Evolutionary conservation across 2,888 invertebrate species (phyloP), one percentile per base, ranked within the genome.

Genomic region (Lasioglossum marginatum): DNA sequence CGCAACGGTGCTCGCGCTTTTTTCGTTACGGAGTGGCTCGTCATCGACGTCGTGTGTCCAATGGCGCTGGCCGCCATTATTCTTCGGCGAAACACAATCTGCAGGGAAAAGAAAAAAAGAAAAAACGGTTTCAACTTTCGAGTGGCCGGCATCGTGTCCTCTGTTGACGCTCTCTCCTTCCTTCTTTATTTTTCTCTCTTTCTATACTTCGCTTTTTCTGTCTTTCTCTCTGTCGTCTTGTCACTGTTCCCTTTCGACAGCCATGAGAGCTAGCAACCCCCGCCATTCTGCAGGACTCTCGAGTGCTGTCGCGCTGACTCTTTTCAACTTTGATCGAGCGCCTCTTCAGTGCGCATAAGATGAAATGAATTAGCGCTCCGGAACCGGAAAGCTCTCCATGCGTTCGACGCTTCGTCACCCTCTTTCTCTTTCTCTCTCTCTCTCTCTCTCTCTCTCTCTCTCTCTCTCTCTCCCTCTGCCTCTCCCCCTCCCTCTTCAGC

Each of bases 321-420:
- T 93, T 94, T 92, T 92, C 92, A 91, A 90, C 89, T 93, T 93
- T 94, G 94, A 95, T 94, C 88, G 94, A 95, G 94, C 94, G 93
- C 93, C 94, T 91, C 94, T 94, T 91, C 92, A 94, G 85, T 92
- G 92, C 92, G 92, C 92, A 92, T 92, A 93, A 93, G 92, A 94
- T 94, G 90, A 94, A 91, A 93, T 91, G 94, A 94, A 94, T 94
- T 94, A 94, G 90, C 91, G 90, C 73, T 73, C 77, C 82, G 84
- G 85, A 90, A 88, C 89, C 85, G 89, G 85, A 88, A 63, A 63
- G 63, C 31, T 63, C 63, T 63, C 63, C 19, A 63, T 63, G 31
- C 63, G 63, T 63, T 63, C 31, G 31, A 90, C 86, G 73, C 85
- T 82, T 19, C 77, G 63, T 84, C 82, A 60, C 81, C 84, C 81